phyloP scores from a whole-genome alignment of 1,140 invertebrate genomes.

The Cotesia glomerata region DNA sequence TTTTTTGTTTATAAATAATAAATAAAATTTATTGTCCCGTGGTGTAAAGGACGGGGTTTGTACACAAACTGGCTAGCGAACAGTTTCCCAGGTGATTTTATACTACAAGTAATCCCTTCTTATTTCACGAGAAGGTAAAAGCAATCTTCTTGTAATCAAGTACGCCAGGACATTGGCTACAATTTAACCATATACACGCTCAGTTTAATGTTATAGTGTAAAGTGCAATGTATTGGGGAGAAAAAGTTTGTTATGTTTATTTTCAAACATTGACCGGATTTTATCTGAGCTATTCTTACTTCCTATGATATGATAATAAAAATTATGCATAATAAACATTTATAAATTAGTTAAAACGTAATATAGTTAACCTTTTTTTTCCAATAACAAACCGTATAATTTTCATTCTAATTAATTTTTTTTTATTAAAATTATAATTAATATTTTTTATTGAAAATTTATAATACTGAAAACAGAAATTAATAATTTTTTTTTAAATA shows the following conservation, averaged over 20 bases:
- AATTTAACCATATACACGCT: constrained; percentile 47
- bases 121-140: constrained; percentile 50
- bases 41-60: constrained; percentile 24
- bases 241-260: constrained; percentile 39
- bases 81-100: constrained; percentile 51
- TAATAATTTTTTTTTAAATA: too few relatives aligned
- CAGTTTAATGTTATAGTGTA: constrained; percentile 45
- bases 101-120: constrained; percentile 53
- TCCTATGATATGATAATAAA: too few relatives aligned
- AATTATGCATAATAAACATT: too few relatives aligned
- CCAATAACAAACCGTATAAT: too few relatives aligned
- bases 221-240: constrained; percentile 45
- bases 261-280: not conserved
- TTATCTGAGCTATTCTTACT: too few relatives aligned
- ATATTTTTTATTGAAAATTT: too few relatives aligned
- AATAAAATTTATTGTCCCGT: not conserved
- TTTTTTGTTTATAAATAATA: constrained; percentile 3
- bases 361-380: too few relatives aligned
- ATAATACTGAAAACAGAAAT: too few relatives aligned
- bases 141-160: constrained; percentile 43
- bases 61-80: constrained; percentile 42
- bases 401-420: too few relatives aligned
- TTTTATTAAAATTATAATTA: too few relatives aligned
- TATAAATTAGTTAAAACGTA: too few relatives aligned
- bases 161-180: constrained; percentile 52